These are phyloP conservation scores for Goniozus legneri DNA, from an alignment of 1,140 invertebrate genomes.

Conservation along the genomic window DNA sequence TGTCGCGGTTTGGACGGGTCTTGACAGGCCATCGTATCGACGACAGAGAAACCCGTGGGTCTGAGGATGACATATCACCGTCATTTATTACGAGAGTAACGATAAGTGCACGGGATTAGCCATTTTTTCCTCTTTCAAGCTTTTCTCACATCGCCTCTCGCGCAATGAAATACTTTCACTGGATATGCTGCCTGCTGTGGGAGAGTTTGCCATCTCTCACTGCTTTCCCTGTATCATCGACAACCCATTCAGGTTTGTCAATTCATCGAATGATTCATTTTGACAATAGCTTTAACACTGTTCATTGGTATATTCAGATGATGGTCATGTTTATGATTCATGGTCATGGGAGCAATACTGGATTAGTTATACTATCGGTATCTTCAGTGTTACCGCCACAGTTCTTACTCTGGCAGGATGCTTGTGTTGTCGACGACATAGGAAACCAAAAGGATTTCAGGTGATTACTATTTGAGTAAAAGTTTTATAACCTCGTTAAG, in stretches of 20 bases:
- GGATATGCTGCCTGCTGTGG: slow-evolving; percentile 41
- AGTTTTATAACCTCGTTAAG: no score
- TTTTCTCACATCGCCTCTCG: no score
- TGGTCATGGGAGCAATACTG: slow-evolving; percentile 41
- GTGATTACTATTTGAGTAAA: slow-evolving; percentile 27
- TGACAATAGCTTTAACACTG: slow-evolving; percentile 8
- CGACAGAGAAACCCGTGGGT: slow-evolving; percentile 27
- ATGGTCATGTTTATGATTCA: slow-evolving; percentile 11
- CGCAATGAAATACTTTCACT: slow-evolving; percentile 36
- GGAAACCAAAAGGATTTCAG: slow-evolving; percentile 47
- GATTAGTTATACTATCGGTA: slow-evolving; percentile 35
- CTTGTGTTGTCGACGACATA: slow-evolving; percentile 44
- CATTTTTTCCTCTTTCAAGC: no score
- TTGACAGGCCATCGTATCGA: slow-evolving; percentile 15
- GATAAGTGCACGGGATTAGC: no score
- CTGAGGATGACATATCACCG: slow-evolving; percentile 14
- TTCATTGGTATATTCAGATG: slow-evolving; percentile 21
- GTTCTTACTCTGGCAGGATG: slow-evolving; percentile 45
- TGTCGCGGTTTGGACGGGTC: slow-evolving; percentile 4
- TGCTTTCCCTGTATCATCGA: slow-evolving; percentile 34
- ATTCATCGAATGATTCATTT: no score
- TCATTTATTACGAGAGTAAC: no score
- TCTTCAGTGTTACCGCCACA: slow-evolving; percentile 35
- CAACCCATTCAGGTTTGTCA: slow-evolving; percentile 27
- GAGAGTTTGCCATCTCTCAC: slow-evolving; percentile 38